Conservation (phyloP, 1,140 invertebrate species). For the Drosophila truncata region DNA sequence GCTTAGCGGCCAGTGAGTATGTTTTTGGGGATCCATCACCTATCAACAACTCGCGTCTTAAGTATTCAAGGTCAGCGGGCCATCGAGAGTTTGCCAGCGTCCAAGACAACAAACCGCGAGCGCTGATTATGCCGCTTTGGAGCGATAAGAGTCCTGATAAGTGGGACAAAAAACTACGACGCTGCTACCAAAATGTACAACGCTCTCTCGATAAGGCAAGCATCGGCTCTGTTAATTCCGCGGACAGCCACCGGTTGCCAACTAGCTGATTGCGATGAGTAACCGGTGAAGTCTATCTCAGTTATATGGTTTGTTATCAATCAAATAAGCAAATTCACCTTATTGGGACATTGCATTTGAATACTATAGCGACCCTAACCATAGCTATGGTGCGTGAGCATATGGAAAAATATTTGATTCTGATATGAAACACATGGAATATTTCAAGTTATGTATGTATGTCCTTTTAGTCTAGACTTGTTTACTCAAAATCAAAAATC, state of each 20-base stretch:
- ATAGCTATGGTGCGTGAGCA: neutral
- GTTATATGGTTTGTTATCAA: constrained; percentile 12
- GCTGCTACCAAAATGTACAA: constrained; percentile 15
- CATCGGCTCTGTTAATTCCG: constrained; percentile 5
- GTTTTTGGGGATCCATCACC: constrained; percentile 9
- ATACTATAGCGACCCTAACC: constrained; percentile 12
- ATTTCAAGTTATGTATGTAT: constrained; percentile 1
- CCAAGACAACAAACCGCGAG: constrained; percentile 17
- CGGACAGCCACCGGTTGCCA: constrained; percentile 5
- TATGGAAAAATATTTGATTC: neutral
- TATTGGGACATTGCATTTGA: neutral
- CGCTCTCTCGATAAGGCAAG: constrained; percentile 37
- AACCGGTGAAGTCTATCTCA: constrained; percentile 6
- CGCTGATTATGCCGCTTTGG: constrained; percentile 40
- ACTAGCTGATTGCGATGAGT: constrained; percentile 10
- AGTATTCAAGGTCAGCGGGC: constrained; percentile 70
- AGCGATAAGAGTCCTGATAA: constrained; percentile 52
- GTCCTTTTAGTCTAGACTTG: constrained; percentile 11
- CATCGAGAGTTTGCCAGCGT: constrained; percentile 23
- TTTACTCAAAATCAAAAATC: constrained; percentile 6
- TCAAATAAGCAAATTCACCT: constrained; percentile 5
- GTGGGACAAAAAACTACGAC: constrained; percentile 10
- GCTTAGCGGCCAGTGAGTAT: constrained; percentile 24
- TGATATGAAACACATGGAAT: constrained; percentile 1
- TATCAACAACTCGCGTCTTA: constrained; percentile 49